Evolutionary conservation across 2,797 vertebrate species (phyloP), one percentile per base, ranked within the genome.

Genomic region (Arnoldichthys spilopterus): DNA sequence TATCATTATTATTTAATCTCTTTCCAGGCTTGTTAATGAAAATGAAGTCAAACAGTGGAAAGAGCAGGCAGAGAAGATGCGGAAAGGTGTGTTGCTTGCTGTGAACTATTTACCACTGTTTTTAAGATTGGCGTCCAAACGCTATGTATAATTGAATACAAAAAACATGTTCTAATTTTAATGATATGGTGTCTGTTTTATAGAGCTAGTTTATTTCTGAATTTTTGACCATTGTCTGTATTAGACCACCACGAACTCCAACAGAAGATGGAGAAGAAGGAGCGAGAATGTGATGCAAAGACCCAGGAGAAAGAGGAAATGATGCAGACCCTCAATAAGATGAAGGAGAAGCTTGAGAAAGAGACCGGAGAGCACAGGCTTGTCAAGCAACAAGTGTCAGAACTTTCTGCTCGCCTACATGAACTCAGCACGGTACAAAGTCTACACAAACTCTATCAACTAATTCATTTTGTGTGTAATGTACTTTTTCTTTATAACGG

Each of bases 41-140:
- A 98, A 99, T 80, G 98, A 99, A 94, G 98, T 99, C 68, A 99
- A 99, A 74, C 97, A 97, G 86, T 99, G 98, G 98, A 99, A 99
- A 90, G 98, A 99, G 73, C 97, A 99, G 92, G 98, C 98, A 2
- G 98, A 99, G 90, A 99, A 98, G 90, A 99, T 99, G 98, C 92
- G 98, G 82, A 99, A 98, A 97, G 98, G 98, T 99, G 85, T 12
- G 88, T 81, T 32, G 22, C 20, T 16, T 54, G 6, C 15, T 24
- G 15, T 58, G 24, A 58, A 58, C 13, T 32, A 2, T 7, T 37
- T 72, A 54, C 32, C 58, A 71, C 40, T 77, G 12, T 45, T 32
- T 32, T 67, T 1, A 40, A 22, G 32, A n/a, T 5, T 40, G 32
- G 32, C 8, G 20, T 45, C 43, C 9, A 45, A 45, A 45, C 43